Evolutionary conservation across 2,797 vertebrate genomes (phyloP).

Genomic region (Labeo calbasu): DNA sequence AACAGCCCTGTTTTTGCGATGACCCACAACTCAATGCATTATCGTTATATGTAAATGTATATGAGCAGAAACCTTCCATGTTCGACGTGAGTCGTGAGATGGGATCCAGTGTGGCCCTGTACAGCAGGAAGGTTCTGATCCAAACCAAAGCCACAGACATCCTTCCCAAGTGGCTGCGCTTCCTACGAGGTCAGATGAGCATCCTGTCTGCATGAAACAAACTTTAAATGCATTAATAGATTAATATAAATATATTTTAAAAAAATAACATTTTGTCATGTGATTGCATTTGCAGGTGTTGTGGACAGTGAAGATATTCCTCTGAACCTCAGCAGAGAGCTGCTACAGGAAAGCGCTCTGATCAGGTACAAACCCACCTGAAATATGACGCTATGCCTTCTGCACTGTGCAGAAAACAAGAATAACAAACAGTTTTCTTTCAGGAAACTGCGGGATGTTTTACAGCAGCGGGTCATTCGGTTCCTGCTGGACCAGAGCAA

Average conservation of each 20-base stretch:
- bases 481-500: conserved; percentile 95
- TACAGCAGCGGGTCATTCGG: conserved; percentile 92
- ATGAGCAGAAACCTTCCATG: conserved; percentile 90
- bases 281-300: conserved; percentile 80
- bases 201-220: not conserved
- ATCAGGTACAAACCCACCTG: conserved; percentile 81
- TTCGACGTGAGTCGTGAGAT: conserved; percentile 95
- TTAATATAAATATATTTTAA: too few species aligned
- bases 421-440: not conserved
- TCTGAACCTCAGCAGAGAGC: conserved; percentile 95
- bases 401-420: not conserved
- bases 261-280: not conserved
- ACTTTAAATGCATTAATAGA: not conserved
- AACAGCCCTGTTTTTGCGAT: too few species aligned
- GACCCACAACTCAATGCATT: too few species aligned
- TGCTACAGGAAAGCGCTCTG: conserved; percentile 92
- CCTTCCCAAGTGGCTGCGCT: conserved; percentile 96
- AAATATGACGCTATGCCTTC: not conserved
- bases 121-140: conserved; percentile 95
- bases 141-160: conserved; percentile 93
- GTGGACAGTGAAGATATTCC: conserved; percentile 99
- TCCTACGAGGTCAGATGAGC: conserved; percentile 83
- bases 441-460: conserved; percentile 91
- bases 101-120: conserved; percentile 90
- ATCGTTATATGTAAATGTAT: too few species aligned